A percentile compares a stretch with the other conserved stretches of the same genome.
phyloP scores from a whole-genome alignment of 2,113 vertebrate genomes.

The Elephantulus edwardii region DNA sequence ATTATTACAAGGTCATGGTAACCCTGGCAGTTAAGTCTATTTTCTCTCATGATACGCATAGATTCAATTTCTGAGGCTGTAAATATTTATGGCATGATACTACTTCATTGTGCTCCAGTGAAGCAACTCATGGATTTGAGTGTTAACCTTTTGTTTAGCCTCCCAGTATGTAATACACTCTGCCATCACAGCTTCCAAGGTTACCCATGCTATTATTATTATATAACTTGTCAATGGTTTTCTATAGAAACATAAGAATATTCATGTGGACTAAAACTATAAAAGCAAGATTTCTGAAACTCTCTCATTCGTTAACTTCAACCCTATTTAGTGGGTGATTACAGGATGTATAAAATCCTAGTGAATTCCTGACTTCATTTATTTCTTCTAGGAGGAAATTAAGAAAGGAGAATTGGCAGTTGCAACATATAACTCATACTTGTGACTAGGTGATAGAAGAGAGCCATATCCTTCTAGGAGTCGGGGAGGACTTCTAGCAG shows the following conservation, averaged over 20 bases:
- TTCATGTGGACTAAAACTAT: constrained; percentile 23
- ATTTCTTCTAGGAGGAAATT: constrained; percentile 11
- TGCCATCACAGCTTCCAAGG: no score
- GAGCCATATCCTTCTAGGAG: background rate
- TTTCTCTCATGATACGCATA: no score
- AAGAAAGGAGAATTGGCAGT: background rate
- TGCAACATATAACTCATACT: background rate
- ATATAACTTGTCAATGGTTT: background rate
- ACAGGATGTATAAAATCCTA: background rate
- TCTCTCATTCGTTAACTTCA: background rate
- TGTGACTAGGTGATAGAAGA: background rate
- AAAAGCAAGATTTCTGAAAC: background rate
- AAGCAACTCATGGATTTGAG: no score
- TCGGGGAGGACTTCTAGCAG: background rate
- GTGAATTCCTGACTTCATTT: background rate
- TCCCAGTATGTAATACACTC: no score
- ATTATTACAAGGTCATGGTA: no score
- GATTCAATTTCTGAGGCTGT: no score
- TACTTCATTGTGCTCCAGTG: no score
- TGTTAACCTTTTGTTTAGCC: no score
- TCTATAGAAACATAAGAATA: background rate
- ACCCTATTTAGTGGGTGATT: background rate
- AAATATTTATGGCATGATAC: no score
- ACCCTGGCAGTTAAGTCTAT: no score
- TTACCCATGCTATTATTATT: background rate